phyloP scores from a whole-genome alignment of 2,797 vertebrate species.

The Arvicola amphibius region DNA sequence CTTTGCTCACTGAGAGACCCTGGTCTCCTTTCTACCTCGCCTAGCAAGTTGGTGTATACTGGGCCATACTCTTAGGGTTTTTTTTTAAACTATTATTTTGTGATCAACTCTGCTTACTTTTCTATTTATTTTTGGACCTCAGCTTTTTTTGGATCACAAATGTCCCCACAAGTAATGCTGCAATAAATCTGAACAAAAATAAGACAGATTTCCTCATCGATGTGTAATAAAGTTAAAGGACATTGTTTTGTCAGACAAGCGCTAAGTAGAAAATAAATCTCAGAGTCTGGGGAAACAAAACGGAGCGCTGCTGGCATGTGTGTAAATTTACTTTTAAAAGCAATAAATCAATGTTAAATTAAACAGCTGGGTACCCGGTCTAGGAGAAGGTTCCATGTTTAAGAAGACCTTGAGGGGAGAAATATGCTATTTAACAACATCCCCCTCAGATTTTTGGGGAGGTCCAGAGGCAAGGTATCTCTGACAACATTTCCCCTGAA shows the following conservation, averaged over 20 bases:
- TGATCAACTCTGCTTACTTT: conserved; percentile 65
- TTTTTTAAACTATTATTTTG: conserved; percentile 58
- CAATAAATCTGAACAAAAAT: conserved; percentile 85
- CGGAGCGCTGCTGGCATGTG: conserved; percentile 83
- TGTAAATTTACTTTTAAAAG: conserved; percentile 88
- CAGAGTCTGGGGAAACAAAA: conserved; percentile 85
- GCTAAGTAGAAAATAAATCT: conserved; percentile 88
- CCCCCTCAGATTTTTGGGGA: conserved; percentile 3
- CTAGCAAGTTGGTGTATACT: conserved; percentile 52
- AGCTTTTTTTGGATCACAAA: conserved; percentile 77
- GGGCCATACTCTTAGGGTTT: conserved; percentile 25
- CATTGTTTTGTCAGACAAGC: conserved; percentile 87
- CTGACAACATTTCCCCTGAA: conserved; percentile 52
- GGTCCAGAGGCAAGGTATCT: not conserved
- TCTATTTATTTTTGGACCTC: conserved; percentile 65
- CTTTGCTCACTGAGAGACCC: not conserved
- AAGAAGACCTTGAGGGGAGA: conserved; percentile 73
- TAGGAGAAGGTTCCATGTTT: conserved; percentile 76
- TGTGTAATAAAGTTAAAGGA: conserved; percentile 87
- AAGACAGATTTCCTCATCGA: conserved; percentile 84
- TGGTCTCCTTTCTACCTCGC: not conserved
- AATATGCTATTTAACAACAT: conserved; percentile 70
- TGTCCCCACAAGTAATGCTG: conserved; percentile 79
- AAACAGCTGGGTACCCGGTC: conserved; percentile 86
- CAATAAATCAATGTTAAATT: conserved; percentile 90